Evolutionary conservation across 2,797 vertebrate species (phyloP), one percentile per base, ranked within the genome.

Genomic region (Eutrigla gurnardus): DNA sequence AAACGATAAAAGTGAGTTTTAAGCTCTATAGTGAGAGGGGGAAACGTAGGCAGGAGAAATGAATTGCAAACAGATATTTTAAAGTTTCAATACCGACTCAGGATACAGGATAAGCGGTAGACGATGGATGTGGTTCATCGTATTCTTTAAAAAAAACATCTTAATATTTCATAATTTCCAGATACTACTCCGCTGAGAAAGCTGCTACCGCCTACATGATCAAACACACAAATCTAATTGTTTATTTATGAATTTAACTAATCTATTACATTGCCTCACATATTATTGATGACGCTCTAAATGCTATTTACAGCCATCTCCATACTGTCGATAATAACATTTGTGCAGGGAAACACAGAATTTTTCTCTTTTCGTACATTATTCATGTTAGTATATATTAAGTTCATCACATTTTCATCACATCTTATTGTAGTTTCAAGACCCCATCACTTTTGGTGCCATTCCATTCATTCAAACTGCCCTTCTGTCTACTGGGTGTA

Each of bases 101-200:
- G 25, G 25, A 25, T 25, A 25, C 25, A 25, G 25, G 25, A 25
- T 25, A 25, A 25, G 25, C 25, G 25, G 25, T 25, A 25, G 25
- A 25, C 25, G 2, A 25, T 25, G 25, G n/a, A n/a, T n/a, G n/a
- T n/a, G n/a, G n/a, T n/a, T n/a, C n/a, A n/a, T n/a, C n/a, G n/a
- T n/a, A n/a, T n/a, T n/a, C n/a, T n/a, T n/a, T n/a, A n/a, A n/a
- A n/a, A n/a, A n/a, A n/a, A n/a, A n/a, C 25, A 25, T 25, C 25
- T 25, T 25, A 25, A 25, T 25, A 63, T 13, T 63, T 63, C 3
- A 37, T 18, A 18, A 64, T 64, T 12, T 32, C 12, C 47, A 17
- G 13, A 40, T 36, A 66, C 49, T 42, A 37, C 18, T 52, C 25
- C 42, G 40, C 59, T 45, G 42, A 46, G 32, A 36, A 63, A 63